phyloP scores from a whole-genome alignment of 2,797 vertebrate genomes.

The Argya squamiceps region DNA sequence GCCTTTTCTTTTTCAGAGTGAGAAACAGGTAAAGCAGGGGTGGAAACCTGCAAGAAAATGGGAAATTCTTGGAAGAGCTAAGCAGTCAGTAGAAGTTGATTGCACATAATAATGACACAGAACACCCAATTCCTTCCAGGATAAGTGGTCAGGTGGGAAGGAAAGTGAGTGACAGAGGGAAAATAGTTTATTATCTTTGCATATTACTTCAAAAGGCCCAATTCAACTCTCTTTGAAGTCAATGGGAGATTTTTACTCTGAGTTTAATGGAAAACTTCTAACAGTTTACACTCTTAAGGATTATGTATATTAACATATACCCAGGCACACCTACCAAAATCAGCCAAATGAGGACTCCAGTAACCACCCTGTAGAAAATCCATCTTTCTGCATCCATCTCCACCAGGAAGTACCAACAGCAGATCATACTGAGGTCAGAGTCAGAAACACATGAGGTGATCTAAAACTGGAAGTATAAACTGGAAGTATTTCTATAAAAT shows the following conservation, averaged over 20 bases:
- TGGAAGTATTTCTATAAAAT: not conserved
- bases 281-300: not conserved
- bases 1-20: not conserved
- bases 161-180: not conserved
- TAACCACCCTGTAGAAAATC: not conserved
- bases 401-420: not conserved
- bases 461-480: not conserved
- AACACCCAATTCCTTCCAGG: not conserved
- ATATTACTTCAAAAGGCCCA: not conserved
- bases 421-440: not conserved
- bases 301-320: not conserved
- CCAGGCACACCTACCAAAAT: not conserved
- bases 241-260: not conserved
- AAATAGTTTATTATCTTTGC: not conserved
- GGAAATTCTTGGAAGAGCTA: not conserved
- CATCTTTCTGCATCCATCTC: not conserved
- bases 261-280: not conserved
- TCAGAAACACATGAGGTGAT: not conserved
- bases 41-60: not conserved
- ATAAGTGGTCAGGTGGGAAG: not conserved
- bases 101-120: not conserved
- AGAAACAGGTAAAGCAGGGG: not conserved
- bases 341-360: not conserved
- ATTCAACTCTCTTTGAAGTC: not conserved
- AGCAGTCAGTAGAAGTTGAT: not conserved